Evolutionary conservation across 1,140 invertebrate species (phyloP), one percentile per base, ranked within the genome.

Genomic region (Watersipora subatra): DNA sequence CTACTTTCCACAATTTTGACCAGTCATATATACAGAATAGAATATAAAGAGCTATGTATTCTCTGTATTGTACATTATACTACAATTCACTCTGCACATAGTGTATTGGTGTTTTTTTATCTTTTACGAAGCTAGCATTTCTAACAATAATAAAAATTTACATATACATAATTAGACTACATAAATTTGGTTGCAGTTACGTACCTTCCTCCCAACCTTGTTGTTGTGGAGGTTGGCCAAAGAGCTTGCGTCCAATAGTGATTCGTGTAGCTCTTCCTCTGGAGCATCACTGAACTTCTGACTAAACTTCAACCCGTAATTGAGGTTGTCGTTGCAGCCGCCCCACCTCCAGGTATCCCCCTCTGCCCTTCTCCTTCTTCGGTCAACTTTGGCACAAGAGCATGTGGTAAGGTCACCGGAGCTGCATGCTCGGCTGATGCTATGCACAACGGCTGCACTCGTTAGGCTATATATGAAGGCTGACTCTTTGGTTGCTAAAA

Each of bases 221-320:
- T 87, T 87, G 73, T 87, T 87, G 74, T 87, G 86, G 2, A 86
- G 76, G 77, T 87, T 86, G 83, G 87, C 85, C 65, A 84, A 73
- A 57, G 78, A 81, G 30, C 81, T 70, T 20, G 83, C 78, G 71
- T 80, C 81, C 67, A 66, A 27, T 26, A 69, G 66, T 67, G 59
- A 70, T 68, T 69, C 65, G 63, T 76, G 72, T 30, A 73, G 71
- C 24, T 78, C 70, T 62, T 73, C 75, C 62, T 84, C 84, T 17
- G 83, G 82, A 26, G 84, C 85, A 75, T 87, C 86, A 1, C 86
- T 84, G 72, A 87, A 87, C 62, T 80, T 80, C 67, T 82, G 73
- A 62, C 84, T 81, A 69, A 86, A 85, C 69, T 81, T 78, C 2
- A 85, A 73, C 2, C 85, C 85, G 72, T 85, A 86, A 29, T 83